A percentile compares a stretch with the other conserved stretches of the same genome.
Evolutionary conservation across 2,797 vertebrate genomes (phyloP).

Genomic region (Pangasius macronema): DNA sequence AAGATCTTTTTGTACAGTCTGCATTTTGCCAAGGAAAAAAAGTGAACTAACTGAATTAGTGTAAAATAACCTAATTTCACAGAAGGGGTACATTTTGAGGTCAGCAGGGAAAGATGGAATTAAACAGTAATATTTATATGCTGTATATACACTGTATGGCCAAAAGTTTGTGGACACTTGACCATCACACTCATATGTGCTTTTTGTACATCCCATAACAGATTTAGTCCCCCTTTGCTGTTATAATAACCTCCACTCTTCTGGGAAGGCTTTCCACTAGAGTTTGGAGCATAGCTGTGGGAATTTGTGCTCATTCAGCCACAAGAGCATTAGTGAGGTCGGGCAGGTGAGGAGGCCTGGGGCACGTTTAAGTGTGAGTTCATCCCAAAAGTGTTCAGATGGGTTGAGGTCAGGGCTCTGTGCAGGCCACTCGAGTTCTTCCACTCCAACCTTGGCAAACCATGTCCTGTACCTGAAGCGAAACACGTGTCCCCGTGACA

Average conservation of each 20-base stretch:
- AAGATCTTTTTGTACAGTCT: neutral
- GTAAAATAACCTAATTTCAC: constrained; percentile 25
- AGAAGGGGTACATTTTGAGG: constrained; percentile 32
- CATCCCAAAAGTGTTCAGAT: neutral
- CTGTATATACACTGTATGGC: neutral
- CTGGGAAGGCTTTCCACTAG: neutral
- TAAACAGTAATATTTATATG: neutral
- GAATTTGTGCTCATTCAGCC: neutral
- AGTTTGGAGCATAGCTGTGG: neutral
- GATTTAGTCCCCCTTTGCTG: neutral
- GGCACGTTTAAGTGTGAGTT: neutral
- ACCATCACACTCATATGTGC: neutral
- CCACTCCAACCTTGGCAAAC: neutral
- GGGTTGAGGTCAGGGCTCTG: neutral
- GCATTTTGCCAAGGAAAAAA: constrained; percentile 17
- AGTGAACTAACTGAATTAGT: constrained; percentile 29
- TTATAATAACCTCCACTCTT: neutral
- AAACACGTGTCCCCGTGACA: too few relatives aligned
- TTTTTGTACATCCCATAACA: neutral
- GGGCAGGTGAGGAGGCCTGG: neutral
- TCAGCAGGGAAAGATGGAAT: constrained; percentile 22
- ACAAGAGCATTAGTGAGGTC: neutral
- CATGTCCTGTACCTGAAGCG: too few relatives aligned
- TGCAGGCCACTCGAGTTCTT: neutral
- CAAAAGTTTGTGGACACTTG: neutral